These are phyloP conservation scores for Pogonus chalceus DNA, from an alignment of 1,140 invertebrate genomes.

Conservation along the genomic window DNA sequence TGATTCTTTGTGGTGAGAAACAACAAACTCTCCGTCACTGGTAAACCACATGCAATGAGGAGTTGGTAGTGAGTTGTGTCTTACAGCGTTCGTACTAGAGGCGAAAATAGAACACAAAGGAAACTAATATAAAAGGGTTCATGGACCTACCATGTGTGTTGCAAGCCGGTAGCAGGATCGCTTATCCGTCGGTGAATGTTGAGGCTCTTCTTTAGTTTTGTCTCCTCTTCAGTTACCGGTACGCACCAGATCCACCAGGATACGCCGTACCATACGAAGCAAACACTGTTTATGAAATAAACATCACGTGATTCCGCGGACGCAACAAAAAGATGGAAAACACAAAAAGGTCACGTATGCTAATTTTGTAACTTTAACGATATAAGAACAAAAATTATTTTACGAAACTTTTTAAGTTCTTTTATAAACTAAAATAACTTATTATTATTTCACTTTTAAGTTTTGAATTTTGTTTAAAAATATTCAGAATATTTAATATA, in stretches of 20 bases:
- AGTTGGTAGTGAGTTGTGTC: no score
- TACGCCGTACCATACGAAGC: neutral
- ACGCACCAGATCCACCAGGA: neutral
- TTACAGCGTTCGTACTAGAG: no score
- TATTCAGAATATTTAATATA: no score
- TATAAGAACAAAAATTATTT: no score
- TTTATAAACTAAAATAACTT: no score
- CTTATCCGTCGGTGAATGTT: neutral
- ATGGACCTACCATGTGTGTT: neutral
- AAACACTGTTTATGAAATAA: neutral
- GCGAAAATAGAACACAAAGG: neutral
- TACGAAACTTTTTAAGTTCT: no score
- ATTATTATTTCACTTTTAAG: no score
- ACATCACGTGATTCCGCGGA: neutral
- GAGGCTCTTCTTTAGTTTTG: neutral
- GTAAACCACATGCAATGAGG: no score
- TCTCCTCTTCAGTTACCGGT: neutral
- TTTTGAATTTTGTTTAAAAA: no score
- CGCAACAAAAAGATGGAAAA: neutral
- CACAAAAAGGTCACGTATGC: neutral
- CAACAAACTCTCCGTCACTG: no score
- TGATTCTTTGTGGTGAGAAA: no score
- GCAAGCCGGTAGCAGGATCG: neutral
- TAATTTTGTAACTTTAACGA: neutral
- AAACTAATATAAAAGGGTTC: neutral